Base-by-base conservation (phyloP, 2,888 invertebrate genomes). In the Sisyra terminalis region DNA sequence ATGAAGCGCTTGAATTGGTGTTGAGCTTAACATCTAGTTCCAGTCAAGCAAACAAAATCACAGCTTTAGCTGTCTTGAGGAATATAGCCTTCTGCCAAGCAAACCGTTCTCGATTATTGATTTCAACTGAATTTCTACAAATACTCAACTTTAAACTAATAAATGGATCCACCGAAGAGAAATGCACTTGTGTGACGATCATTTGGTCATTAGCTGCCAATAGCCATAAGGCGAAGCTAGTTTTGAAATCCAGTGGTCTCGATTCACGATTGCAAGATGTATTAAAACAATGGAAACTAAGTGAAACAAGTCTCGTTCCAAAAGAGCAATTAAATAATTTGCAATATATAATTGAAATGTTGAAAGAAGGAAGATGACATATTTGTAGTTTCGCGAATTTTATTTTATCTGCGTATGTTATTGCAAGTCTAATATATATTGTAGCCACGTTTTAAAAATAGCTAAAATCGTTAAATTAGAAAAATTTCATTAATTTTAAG, bases 121-220 rank as follows among this genome's bases (percentile, higher is more conserved):
- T 63, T 61, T 44, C 51, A 70, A 71, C 59, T 49, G 66, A 67
- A 32, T 68, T 71, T 48, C 53, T 72, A 32, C 63, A 64, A 47
- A 51, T 69, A 14, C 49, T 73, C 1, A 57, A 61, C 40, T 55
- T 55, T 3, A 64, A 66, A 49, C 54, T 72, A 29, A 57, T 60
- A 39, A 57, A 55, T 41, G 67, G 65, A 16, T 57, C 56, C 4
- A 46, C 55, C 2, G 56, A 58, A 29, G 70, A 71, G 50, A 66
- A 67, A 46, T 61, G 60, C 45, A 55, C 61, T 13, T 61, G 63
- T 2, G 53, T 71, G 52, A 53, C 72, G 11, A 74, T 75, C 3
- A 65, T 77, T 1, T 80, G 80, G 79, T 69, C 78, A 0, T 52
- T 81, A 37, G 69, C 74, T 5, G 74, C 76, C 6, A 81, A 81